Percentiles rank a stretch among this genome's conserved stretches.
These are phyloP conservation scores for Meloidogyne floridensis DNA, from an alignment of 1,140 invertebrate species.

Conservation along the genomic window DNA sequence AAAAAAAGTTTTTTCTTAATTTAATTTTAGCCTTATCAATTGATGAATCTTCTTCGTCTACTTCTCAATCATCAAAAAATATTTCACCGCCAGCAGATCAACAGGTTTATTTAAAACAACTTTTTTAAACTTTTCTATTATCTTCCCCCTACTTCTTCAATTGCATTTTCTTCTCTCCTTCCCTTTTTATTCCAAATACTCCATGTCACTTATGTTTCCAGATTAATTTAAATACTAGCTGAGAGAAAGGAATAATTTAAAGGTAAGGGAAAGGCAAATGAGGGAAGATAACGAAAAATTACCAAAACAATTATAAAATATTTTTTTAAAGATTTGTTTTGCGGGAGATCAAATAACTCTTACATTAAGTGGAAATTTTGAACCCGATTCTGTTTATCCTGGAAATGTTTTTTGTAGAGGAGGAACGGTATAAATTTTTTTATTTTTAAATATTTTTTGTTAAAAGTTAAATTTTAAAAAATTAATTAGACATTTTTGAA, in stretches of 20 bases:
- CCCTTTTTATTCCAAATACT: no score
- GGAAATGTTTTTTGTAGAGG: constrained; percentile 67
- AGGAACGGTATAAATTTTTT: constrained; percentile 43
- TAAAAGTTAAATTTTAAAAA: constrained; percentile 3
- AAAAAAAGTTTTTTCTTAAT: no score
- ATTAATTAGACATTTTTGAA: background rate
- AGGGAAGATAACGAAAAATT: background rate
- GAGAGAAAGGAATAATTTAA: no score
- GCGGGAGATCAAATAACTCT: constrained; percentile 88
- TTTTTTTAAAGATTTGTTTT: constrained; percentile 73
- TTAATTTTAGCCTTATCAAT: constrained; percentile 41
- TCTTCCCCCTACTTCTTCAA: background rate
- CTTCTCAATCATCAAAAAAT: constrained; percentile 68
- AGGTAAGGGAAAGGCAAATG: no score
- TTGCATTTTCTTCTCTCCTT: no score
- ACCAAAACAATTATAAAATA: background rate
- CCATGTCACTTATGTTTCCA: no score
- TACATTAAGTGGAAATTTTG: constrained; percentile 76
- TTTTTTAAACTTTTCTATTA: background rate
- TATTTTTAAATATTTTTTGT: background rate
- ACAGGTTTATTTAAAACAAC: background rate
- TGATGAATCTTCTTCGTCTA: constrained; percentile 22
- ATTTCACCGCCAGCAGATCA: constrained; percentile 22
- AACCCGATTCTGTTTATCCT: constrained; percentile 79
- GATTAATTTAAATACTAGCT: no score